phyloP scores from a whole-genome alignment of 2,888 invertebrate genomes.

The Agriopis leucophaearia region DNA sequence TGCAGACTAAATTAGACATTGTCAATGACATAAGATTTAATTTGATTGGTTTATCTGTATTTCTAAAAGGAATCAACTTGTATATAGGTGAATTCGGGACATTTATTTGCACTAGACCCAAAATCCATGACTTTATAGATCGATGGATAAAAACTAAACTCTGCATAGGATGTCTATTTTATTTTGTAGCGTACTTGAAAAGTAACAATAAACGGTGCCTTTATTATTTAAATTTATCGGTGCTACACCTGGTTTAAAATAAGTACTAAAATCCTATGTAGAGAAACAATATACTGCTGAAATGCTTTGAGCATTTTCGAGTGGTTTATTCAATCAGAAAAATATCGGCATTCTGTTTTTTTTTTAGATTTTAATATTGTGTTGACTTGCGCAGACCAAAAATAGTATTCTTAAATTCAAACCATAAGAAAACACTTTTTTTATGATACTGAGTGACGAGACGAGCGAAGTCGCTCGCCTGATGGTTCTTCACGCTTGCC shows the following conservation, averaged over 20 bases:
- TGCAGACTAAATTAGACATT: too few relatives aligned
- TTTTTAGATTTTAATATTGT: not conserved
- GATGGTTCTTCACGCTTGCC: too few relatives aligned
- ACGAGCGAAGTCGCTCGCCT: too few relatives aligned
- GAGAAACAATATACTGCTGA: constrained; percentile 5
- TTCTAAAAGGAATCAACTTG: too few relatives aligned
- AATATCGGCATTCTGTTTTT: not conserved
- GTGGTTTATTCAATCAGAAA: not conserved
- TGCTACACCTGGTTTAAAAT: constrained; percentile 30
- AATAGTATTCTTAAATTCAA: not conserved
- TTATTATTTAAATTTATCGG: constrained; percentile 32
- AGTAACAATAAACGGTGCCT: constrained; percentile 40
- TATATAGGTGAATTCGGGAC: too few relatives aligned
- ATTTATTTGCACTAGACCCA: too few relatives aligned
- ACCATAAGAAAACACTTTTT: too few relatives aligned
- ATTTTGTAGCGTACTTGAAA: constrained; percentile 18
- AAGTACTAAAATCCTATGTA: constrained; percentile 9
- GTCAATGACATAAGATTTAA: too few relatives aligned
- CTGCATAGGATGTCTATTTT: not conserved
- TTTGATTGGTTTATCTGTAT: too few relatives aligned
- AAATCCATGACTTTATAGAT: too few relatives aligned
- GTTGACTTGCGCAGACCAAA: too few relatives aligned
- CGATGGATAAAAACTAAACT: not conserved
- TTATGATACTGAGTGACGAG: too few relatives aligned
- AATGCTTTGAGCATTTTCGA: constrained; percentile 1